Base-by-base conservation (phyloP, 2,113 vertebrate species). In the Boulengeromyrus knoepffleri region DNA sequence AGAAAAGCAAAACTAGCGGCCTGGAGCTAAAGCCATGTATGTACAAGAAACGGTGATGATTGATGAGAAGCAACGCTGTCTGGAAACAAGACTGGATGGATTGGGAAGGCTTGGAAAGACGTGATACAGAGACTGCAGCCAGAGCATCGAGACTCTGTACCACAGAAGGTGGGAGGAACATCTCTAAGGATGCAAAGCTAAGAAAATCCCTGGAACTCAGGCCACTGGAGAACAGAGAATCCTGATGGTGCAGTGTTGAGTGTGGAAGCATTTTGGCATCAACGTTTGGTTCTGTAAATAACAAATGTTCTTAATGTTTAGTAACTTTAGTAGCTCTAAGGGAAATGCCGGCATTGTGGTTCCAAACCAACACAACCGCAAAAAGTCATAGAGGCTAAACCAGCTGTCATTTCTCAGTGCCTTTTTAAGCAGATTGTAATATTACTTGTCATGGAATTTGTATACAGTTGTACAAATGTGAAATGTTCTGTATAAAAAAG, bases 11-110 rank as follows among this genome's bases (percentile, higher is more conserved):
- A 74, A 95, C 95, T 13, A 91, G 91, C 2, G 94, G 95, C 36
- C 94, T 99, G 83, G 92, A 95, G 89, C 94, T 99, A 90, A 97
- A 93, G 88, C 96, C 98, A 0, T 99, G 98, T 93, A 83, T 98
- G 36, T 99, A 99, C 93, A 99, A 99, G 94, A 97, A 97, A 89
- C 96, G 98, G 91, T 99, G 96, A 97, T 53, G 45, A 15, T 5
- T 7, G 36, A 31, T 39, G 10, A 52, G 36, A n/a, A 45, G 77
- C 31, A 15, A 56, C 4, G 39, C 53, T 45, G 19, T n/a, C 87
- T 46, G 4, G 27, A 7, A 42, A 39, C 15, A 17, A 80, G 74
- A 8, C 31, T 19, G 15, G 74, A 80, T 19, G 4, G 74, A 39
- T 39, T 19, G 36, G 15, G 74, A 80, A 80, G 36, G 15, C 74